phyloP scores from a whole-genome alignment of 2,113 vertebrate species.

The Myrmophylax atrothorax region DNA sequence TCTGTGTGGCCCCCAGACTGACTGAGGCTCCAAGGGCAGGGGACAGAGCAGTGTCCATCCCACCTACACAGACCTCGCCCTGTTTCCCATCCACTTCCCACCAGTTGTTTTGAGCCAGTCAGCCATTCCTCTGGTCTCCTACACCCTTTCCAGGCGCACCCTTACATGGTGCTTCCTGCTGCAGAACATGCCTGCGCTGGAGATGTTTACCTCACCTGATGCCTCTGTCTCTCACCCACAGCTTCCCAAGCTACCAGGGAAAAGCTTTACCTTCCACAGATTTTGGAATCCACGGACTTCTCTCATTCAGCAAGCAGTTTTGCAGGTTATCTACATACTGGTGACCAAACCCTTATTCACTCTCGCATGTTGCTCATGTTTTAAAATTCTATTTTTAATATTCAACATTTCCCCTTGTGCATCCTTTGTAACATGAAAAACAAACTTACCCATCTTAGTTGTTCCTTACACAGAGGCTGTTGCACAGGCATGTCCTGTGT shows the following conservation, averaged over 20 bases:
- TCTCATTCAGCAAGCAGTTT: neutral
- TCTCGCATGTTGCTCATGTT: rapidly evolving
- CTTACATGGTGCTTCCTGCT: no score
- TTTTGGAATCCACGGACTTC: neutral
- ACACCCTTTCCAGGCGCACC: no score
- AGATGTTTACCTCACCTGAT: no score
- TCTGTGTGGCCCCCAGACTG: neutral
- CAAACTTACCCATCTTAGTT: neutral
- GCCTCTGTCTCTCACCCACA: no score
- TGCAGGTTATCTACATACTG: neutral
- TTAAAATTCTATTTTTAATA: neutral
- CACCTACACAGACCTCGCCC: neutral
- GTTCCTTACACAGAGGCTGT: neutral
- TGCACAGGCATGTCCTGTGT: rapidly evolving
- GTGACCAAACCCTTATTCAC: neutral
- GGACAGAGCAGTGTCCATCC: neutral
- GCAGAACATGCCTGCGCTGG: no score
- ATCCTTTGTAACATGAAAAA: neutral
- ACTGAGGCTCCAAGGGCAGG: neutral
- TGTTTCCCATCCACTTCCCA: neutral
- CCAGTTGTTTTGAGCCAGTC: no score
- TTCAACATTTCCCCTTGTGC: neutral
- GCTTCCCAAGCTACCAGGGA: no score
- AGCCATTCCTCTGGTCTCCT: no score
- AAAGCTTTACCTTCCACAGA: neutral